Evolutionary conservation across 2,797 vertebrate genomes (phyloP).

Genomic region (Hippocampus kuda): DNA sequence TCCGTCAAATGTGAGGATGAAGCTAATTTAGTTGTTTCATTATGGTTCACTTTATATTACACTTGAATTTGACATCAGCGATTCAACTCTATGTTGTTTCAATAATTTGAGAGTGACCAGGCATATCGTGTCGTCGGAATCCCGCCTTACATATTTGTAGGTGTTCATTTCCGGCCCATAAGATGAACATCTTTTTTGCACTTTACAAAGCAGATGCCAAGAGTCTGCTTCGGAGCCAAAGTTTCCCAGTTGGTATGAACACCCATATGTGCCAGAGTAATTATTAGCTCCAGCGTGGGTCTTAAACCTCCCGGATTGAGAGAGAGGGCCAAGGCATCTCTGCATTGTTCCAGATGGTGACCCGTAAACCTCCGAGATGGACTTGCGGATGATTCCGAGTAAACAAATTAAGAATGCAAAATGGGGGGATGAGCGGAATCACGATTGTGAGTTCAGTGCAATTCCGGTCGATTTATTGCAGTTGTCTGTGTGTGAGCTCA

Average conservation of each 20-base stretch:
- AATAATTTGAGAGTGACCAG: background rate
- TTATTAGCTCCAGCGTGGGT: slow-evolving; percentile 9
- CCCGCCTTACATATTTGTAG: background rate
- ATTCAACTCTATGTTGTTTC: background rate
- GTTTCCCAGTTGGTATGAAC: slow-evolving; percentile 15
- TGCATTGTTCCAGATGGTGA: slow-evolving; percentile 33
- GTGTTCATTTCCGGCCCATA: slow-evolving; percentile 6
- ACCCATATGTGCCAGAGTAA: slow-evolving; percentile 30
- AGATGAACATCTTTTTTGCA: slow-evolving; percentile 14
- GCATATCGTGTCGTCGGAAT: background rate
- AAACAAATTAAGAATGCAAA: slow-evolving; percentile 20
- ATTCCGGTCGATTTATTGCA: background rate
- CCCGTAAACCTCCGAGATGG: slow-evolving; percentile 19
- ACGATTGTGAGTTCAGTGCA: background rate
- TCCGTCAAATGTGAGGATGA: background rate
- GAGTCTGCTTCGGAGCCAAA: slow-evolving; percentile 8
- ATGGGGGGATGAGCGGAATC: background rate
- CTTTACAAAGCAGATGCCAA: slow-evolving; percentile 16
- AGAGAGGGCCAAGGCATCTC: slow-evolving; percentile 8
- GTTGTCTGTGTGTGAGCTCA: background rate
- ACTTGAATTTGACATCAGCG: background rate
- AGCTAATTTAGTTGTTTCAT: background rate
- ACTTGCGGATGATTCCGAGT: slow-evolving; percentile 30
- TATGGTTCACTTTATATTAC: background rate
- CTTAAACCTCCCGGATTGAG: slow-evolving; percentile 16